These are phyloP conservation scores for Phortica variegata DNA, from an alignment of 1,140 invertebrate genomes.

Conservation along the genomic window DNA sequence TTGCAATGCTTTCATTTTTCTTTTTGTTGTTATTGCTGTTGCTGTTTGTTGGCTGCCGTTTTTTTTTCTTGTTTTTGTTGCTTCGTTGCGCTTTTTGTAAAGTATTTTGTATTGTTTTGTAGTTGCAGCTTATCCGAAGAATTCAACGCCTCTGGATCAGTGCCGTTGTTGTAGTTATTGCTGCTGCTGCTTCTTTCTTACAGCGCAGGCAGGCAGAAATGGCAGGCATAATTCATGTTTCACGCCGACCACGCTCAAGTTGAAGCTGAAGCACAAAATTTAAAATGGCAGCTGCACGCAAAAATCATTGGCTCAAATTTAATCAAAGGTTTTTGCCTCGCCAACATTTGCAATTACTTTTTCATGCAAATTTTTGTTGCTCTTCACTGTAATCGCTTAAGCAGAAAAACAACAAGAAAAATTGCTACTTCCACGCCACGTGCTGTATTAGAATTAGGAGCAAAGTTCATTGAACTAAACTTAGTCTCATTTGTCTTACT, in stretches of 20 bases:
- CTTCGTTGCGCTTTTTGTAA: slow-evolving; percentile 11
- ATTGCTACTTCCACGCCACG: too few species aligned
- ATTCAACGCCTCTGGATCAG: slow-evolving; percentile 43
- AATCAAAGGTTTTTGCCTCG: slow-evolving; percentile 34
- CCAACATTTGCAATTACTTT: slow-evolving; percentile 22
- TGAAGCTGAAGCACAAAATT: slow-evolving; percentile 21
- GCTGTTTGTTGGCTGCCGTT: too few species aligned
- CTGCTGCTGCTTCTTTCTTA: slow-evolving; percentile 5
- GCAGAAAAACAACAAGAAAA: too few species aligned
- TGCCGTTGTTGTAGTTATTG: slow-evolving; percentile 2
- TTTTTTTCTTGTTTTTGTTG: background rate
- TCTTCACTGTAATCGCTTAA: too few species aligned
- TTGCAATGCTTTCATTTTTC: slow-evolving; percentile 12
- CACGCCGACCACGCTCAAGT: slow-evolving; percentile 22
- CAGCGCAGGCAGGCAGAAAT: slow-evolving; percentile 9
- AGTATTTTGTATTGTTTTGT: slow-evolving; percentile 44
- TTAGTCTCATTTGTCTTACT: too few species aligned
- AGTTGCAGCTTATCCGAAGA: slow-evolving; percentile 40
- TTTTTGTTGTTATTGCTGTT: slow-evolving; percentile 1
- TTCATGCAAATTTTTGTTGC: slow-evolving; percentile 23
- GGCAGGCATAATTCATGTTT: slow-evolving; percentile 43
- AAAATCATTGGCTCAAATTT: slow-evolving; percentile 23
- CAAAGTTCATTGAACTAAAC: too few species aligned
- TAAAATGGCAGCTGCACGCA: slow-evolving; percentile 34
- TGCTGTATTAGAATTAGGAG: too few species aligned